These are phyloP conservation scores for Dendropsophus ebraccatus DNA, from an alignment of 2,113 vertebrate species.

Conservation along the genomic window DNA sequence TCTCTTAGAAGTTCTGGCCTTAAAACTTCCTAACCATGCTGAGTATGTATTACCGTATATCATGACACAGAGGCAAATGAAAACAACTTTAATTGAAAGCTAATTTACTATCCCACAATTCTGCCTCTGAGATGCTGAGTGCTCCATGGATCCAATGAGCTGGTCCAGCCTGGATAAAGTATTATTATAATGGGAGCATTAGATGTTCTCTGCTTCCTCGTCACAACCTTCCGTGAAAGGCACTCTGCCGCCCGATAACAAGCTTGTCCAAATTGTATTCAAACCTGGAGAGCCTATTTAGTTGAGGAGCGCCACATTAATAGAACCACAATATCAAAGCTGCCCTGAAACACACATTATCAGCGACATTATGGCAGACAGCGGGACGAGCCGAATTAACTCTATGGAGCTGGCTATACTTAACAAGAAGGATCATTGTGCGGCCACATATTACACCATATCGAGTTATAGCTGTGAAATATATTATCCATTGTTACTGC, in stretches of 20 bases:
- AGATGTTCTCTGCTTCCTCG: background rate
- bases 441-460: background rate
- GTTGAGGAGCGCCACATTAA: conserved; percentile 29
- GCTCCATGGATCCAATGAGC: background rate
- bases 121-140: background rate
- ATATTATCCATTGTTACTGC: background rate
- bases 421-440: background rate
- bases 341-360: conserved; percentile 31
- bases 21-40: background rate
- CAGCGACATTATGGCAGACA: conserved; percentile 33
- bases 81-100: background rate
- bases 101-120: conserved; percentile 10
- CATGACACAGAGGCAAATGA: background rate
- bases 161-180: conserved; percentile 30
- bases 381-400: conserved; percentile 11
- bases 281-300: conserved; percentile 1
- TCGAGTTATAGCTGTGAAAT: background rate
- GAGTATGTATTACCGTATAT: background rate
- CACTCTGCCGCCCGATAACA: conserved; percentile 49
- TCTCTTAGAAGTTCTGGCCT: background rate
- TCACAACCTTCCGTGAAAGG: conserved; percentile 47
- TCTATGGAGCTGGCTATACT: background rate
- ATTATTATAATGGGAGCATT: conserved; percentile 27
- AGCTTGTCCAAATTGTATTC: conserved; percentile 18
- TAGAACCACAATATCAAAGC: background rate